Evolutionary conservation across 2,113 vertebrate species (phyloP).

Genomic region (Clarias gariepinus): DNA sequence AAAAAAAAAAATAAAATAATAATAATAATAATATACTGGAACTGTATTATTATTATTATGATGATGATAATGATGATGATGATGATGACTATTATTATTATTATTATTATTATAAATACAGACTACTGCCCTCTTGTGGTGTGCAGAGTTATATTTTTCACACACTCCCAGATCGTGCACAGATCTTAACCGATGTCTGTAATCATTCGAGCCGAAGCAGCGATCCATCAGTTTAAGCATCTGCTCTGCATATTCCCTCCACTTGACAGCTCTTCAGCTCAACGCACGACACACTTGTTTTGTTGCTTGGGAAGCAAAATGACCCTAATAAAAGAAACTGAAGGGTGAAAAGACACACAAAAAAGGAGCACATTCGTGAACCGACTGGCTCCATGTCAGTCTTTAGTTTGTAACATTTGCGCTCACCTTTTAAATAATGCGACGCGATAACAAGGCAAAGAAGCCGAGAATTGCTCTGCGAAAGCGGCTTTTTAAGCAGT

Average conservation of each 20-base stretch:
- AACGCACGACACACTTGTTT: conserved; percentile 22
- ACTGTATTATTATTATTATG: background rate
- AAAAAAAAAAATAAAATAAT: background rate
- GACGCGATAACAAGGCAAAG: background rate
- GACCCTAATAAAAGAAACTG: background rate
- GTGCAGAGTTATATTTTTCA: background rate
- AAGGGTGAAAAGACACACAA: conserved; percentile 17
- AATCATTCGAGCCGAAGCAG: background rate
- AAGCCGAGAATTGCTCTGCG: conserved; percentile 29
- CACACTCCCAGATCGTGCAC: background rate
- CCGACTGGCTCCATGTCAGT: background rate
- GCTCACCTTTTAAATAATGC: conserved; percentile 40
- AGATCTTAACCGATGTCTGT: background rate
- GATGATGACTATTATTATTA: too few relatives aligned
- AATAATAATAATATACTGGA: background rate
- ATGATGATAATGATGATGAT: too few relatives aligned
- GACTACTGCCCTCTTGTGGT: conserved; percentile 1
- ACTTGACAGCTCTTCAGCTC: background rate
- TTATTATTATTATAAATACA: background rate
- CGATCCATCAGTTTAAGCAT: background rate
- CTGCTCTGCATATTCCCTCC: background rate
- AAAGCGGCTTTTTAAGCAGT: conserved; percentile 33
- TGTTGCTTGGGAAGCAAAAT: conserved; percentile 20
- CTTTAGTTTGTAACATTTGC: background rate
- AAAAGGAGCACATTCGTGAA: conserved; percentile 4